These are phyloP conservation scores for Tetraodon nigroviridis DNA, from an alignment of 2,113 vertebrate genomes.

Conservation along the genomic window DNA sequence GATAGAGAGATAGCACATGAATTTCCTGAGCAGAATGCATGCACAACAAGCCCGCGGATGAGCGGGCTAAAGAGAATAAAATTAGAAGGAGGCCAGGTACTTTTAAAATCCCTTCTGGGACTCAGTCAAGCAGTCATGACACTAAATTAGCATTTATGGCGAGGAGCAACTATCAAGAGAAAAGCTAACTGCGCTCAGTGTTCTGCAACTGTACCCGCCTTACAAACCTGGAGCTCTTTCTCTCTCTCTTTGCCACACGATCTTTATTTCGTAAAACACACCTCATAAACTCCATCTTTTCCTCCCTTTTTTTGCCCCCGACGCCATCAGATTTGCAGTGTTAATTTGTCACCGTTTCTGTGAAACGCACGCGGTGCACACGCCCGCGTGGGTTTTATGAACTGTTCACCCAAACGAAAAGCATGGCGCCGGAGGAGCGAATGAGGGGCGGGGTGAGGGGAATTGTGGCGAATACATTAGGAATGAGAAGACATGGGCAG, in stretches of 20 bases:
- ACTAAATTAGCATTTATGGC: constrained; percentile 69
- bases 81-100: constrained; percentile 61
- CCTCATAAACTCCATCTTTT: constrained; percentile 3
- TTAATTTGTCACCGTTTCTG: constrained; percentile 25
- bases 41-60: constrained; percentile 34
- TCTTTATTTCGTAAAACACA: constrained; percentile 3
- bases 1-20: constrained; percentile 19
- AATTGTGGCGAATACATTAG: constrained; percentile 49
- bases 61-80: constrained; percentile 62
- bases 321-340: constrained; percentile 22
- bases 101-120: constrained; percentile 69
- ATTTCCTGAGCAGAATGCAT: constrained; percentile 19
- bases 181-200: constrained; percentile 58
- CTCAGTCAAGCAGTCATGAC: constrained; percentile 66
- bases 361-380: constrained; percentile 9
- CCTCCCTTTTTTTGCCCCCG: constrained; percentile 21
- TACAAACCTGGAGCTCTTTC: constrained; percentile 48
- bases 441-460: constrained; percentile 12
- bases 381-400: constrained; percentile 44
- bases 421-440: constrained; percentile 9
- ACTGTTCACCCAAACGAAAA: constrained; percentile 25
- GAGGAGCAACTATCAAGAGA: constrained; percentile 64
- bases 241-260: constrained; percentile 31
- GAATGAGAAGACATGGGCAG: constrained; percentile 35
- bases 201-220: constrained; percentile 64